Conservation (phyloP, 2,797 vertebrate species). For the Danionella dracula region DNA sequence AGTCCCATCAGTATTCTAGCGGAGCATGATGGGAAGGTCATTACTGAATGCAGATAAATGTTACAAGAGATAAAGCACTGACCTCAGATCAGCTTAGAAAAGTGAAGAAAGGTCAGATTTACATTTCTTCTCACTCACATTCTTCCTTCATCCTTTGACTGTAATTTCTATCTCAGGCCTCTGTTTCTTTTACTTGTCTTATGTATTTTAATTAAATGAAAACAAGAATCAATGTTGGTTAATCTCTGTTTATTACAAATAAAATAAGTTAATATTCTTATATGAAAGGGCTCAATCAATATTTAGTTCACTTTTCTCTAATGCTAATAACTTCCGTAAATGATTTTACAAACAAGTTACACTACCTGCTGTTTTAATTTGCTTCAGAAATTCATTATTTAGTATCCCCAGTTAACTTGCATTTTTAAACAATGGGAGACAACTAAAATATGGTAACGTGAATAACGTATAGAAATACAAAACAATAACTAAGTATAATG, state of each 20-base stretch:
- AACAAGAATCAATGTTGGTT: neutral
- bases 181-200: slow-evolving; percentile 1
- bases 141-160: slow-evolving; percentile 18
- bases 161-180: neutral
- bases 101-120: slow-evolving; percentile 42
- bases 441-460: no score
- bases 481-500: no score
- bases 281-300: neutral
- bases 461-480: no score
- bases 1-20: slow-evolving; percentile 50
- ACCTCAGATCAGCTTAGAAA: slow-evolving; percentile 44
- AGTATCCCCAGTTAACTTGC: no score
- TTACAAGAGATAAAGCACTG: slow-evolving; percentile 51
- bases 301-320: neutral
- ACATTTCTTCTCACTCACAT: slow-evolving; percentile 24
- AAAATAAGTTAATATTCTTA: neutral
- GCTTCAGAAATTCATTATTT: no score
- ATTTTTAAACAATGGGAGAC: no score
- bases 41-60: slow-evolving; percentile 49
- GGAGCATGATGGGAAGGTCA: slow-evolving; percentile 51
- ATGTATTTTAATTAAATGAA: neutral
- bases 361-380: no score
- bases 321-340: neutral
- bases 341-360: no score
- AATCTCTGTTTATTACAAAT: neutral